Percentiles rank a stretch among this genome's conserved stretches.
Evolutionary conservation across 1,140 invertebrate genomes (phyloP).

Genomic region (Propsilocerus akamusi): DNA sequence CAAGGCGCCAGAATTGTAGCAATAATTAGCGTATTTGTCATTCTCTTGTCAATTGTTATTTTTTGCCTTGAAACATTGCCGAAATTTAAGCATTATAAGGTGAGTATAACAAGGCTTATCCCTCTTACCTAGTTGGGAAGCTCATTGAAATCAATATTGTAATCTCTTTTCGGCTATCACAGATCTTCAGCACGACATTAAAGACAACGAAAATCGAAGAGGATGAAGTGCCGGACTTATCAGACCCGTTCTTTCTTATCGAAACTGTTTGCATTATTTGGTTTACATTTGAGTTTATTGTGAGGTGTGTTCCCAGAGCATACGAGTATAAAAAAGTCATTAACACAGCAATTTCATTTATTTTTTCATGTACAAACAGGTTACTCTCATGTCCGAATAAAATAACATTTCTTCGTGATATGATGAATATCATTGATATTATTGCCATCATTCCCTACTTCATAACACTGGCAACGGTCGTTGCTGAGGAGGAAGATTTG

Average conservation of each 20-base stretch:
- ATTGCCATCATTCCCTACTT: constrained; percentile 99
- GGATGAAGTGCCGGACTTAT: constrained; percentile 90
- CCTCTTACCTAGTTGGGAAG: background rate
- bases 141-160: background rate
- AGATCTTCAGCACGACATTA: constrained; percentile 82
- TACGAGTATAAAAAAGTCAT: background rate
- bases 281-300: constrained; percentile 97
- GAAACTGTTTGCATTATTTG: constrained; percentile 96
- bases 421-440: constrained; percentile 99
- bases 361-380: constrained; percentile 32
- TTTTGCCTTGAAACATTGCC: constrained; percentile 99
- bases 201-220: constrained; percentile 89
- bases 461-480: constrained; percentile 94
- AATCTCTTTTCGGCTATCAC: background rate
- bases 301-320: constrained; percentile 29
- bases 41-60: constrained; percentile 97
- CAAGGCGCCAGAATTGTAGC: constrained; percentile 96
- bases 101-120: constrained; percentile 8
- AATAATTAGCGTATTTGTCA: constrained; percentile 98
- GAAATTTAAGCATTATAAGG: constrained; percentile 96
- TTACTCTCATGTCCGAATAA: constrained; percentile 97
- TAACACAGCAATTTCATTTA: constrained; percentile 1
- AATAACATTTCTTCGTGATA: constrained; percentile 94
- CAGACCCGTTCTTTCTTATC: constrained; percentile 95
- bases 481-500: constrained; percentile 84